Evolutionary conservation across 1,140 invertebrate genomes (phyloP).

Genomic region (Plectus sambesii): DNA sequence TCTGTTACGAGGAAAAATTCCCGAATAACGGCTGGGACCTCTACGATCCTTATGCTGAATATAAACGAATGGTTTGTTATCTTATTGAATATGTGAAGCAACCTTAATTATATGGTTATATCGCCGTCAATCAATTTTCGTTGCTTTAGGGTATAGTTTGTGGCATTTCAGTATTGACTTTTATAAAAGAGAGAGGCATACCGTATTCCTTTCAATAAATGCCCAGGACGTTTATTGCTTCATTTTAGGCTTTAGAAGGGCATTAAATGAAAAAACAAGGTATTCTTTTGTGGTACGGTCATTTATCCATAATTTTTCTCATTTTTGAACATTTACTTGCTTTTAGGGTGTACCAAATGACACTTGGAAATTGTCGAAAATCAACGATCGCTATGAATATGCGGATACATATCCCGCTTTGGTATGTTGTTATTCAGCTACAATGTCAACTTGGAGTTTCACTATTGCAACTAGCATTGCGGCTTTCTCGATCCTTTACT

Average conservation of each 20-base stretch:
- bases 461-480: too few relatives aligned
- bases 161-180: not conserved
- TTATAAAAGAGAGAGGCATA: conserved; percentile 5
- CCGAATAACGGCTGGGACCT: conserved; percentile 85
- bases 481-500: too few relatives aligned
- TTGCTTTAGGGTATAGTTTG: conserved; percentile 3
- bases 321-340: too few relatives aligned
- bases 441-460: too few relatives aligned
- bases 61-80: conserved; percentile 70
- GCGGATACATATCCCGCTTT: conserved; percentile 92
- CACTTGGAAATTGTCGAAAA: conserved; percentile 83
- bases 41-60: conserved; percentile 83
- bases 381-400: conserved; percentile 84
- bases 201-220: too few relatives aligned
- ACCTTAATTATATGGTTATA: conserved; percentile 5
- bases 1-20: conserved; percentile 74
- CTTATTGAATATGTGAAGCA: conserved; percentile 25
- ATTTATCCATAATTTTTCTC: too few relatives aligned
- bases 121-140: not conserved
- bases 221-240: too few relatives aligned
- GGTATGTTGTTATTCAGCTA: conserved; percentile 45
- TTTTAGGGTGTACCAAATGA: conserved; percentile 79
- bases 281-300: too few relatives aligned
- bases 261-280: too few relatives aligned
- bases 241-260: too few relatives aligned